phyloP scores from a whole-genome alignment of 2,113 vertebrate genomes.

The Forbesichthys agassizii region DNA sequence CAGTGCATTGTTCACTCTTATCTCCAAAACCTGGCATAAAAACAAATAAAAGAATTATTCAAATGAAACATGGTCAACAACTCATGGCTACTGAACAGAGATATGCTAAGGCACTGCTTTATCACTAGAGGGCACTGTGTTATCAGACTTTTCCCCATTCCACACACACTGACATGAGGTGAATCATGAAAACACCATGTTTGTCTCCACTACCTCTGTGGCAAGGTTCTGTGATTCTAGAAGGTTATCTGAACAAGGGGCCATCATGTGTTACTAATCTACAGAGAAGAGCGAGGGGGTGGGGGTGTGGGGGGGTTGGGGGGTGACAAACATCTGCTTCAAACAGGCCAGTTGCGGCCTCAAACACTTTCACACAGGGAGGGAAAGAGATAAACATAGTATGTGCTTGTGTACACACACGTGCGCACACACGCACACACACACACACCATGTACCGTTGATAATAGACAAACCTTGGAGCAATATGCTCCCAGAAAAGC shows the following conservation, averaged over 20 bases:
- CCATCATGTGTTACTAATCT: conserved; percentile 69
- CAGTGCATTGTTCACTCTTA: conserved; percentile 4
- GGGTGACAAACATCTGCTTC: conserved; percentile 59
- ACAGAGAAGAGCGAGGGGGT: conserved; percentile 33
- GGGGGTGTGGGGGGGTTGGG: conserved; percentile 9
- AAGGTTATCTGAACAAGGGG: conserved; percentile 59
- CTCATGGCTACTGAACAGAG: too few relatives aligned
- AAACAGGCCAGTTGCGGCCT: conserved; percentile 20
- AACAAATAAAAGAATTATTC: neutral
- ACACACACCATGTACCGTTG: neutral
- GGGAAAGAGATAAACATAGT: neutral
- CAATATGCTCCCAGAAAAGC: neutral
- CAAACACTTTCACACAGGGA: neutral
- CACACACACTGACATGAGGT: conserved; percentile 23
- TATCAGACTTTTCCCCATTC: conserved; percentile 34
- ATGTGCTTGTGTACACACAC: neutral
- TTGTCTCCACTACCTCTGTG: conserved; percentile 33
- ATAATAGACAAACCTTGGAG: conserved; percentile 17
- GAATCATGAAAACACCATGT: conserved; percentile 17
- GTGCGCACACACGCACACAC: neutral
- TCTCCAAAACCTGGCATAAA: conserved; percentile 8
- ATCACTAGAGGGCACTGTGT: conserved; percentile 69
- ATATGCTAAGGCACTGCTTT: neutral
- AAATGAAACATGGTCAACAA: neutral
- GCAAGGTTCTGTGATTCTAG: conserved; percentile 25